Base-by-base conservation (phyloP, 2,113 vertebrate genomes). In the Manacus vitellinus region DNA sequence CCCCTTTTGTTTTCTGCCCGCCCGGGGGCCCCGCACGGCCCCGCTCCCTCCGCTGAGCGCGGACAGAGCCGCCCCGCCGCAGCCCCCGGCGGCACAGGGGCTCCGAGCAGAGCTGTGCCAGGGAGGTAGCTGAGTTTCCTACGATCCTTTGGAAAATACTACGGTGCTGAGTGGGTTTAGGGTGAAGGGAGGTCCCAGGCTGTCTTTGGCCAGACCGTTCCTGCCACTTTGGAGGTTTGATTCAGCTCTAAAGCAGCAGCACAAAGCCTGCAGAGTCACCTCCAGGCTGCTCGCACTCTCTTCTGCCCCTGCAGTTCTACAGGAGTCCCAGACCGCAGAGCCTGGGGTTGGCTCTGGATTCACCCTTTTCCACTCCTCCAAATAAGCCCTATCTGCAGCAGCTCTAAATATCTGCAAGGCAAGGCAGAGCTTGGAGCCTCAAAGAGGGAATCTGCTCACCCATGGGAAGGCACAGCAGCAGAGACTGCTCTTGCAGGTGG, bases 271-370 rank as follows among this genome's bases (percentile, higher is more conserved):
- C 66, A 51, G 51, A 94, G 90, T 74, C 88, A 93, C 88, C 77
- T 96, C 75, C 85, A 86, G 85, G 44, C 92, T 78, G 85, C 65
- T 81, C 49, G 61, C 65, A 55, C 80, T 81, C 61, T 51, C 30
- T 46, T 88, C 88, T 92, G 88, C 73, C 88, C 92, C 94, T 61
- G 88, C 74, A 61, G 56, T 68, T 85, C 73, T 84, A 77, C 82
- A 88, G 56, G 47, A 92, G 75, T 92, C 63, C 80, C 84, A 95
- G 52, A 56, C 61, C 8, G 90, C 72, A 88, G 71, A 94, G 39
- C 56, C 61, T 71, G 82, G 51, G 39, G 33, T 33, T 92, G 67
- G 41, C n/a, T 62, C 39, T 74, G 78, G 63, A 88, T 54, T 73
- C 82, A 44, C 28, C 30, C 51, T 59, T 88, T 51, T 49, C 41